A percentile compares a stretch with the other conserved stretches of the same genome.
Conservation (phyloP, 1,140 invertebrate genomes). For the Drepana arcuata region DNA sequence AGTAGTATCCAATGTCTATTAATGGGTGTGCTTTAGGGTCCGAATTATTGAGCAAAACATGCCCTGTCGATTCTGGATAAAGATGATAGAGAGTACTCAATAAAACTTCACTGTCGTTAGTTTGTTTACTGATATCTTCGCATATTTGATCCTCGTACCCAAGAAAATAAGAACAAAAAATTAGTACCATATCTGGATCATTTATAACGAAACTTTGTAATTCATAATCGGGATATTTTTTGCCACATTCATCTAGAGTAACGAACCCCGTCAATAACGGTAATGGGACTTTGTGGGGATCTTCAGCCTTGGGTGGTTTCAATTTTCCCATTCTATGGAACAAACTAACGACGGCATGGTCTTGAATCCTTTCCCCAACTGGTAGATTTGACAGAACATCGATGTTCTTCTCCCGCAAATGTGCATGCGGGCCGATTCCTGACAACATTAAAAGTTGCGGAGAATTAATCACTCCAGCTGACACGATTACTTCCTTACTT, state of each 20-base stretch:
- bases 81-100: not conserved
- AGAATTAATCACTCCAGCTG: conserved; percentile 3
- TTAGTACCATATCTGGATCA: not conserved
- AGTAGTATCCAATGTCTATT: not conserved
- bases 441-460: conserved; percentile 4
- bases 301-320: not conserved
- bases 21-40: not conserved
- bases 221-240: conserved; percentile 2
- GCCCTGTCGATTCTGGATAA: not conserved
- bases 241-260: conserved; percentile 1
- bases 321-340: conserved; percentile 1
- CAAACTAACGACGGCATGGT: not conserved
- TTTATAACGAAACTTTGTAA: not conserved
- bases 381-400: conserved; percentile 1
- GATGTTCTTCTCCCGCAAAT: not conserved
- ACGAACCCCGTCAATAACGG: not conserved
- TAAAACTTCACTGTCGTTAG: not conserved
- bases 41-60: not conserved
- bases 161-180: not conserved
- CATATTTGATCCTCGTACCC: conserved; percentile 2
- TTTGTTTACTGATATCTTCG: not conserved
- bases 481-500: conserved; percentile 1
- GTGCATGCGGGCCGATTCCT: conserved; percentile 1
- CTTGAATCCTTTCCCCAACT: conserved; percentile 3
- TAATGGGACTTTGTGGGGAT: not conserved